phyloP scores from a whole-genome alignment of 2,113 vertebrate genomes.

The Macrotis lagotis region DNA sequence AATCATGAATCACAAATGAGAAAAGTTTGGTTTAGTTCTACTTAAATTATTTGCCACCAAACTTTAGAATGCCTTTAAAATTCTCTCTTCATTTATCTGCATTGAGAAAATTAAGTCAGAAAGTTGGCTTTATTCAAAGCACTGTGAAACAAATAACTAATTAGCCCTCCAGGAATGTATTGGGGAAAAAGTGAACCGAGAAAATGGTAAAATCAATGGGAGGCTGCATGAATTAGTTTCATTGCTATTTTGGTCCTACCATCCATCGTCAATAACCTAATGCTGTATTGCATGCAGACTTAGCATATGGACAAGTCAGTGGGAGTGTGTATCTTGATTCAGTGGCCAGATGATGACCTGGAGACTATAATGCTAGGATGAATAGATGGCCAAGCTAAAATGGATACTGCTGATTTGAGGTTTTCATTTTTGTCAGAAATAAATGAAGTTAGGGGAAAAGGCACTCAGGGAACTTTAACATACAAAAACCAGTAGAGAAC shows the following conservation, averaged over 20 bases:
- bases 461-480: background rate
- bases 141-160: constrained; percentile 67
- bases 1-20: constrained; percentile 9
- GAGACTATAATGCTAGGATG: background rate
- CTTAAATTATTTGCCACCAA: constrained; percentile 50
- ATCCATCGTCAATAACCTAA: accelerated
- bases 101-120: constrained; percentile 54
- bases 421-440: constrained; percentile 3
- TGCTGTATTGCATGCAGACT: background rate
- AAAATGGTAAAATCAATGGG: constrained; percentile 23
- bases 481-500: background rate
- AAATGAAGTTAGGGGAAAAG: background rate
- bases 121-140: constrained; percentile 61
- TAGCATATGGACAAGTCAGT: accelerated
- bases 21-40: constrained; percentile 54
- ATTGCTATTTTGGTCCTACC: background rate
- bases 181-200: background rate
- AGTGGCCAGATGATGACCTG: accelerated
- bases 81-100: constrained; percentile 3
- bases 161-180: constrained; percentile 63
- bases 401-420: background rate
- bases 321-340: background rate
- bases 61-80: constrained; percentile 57
- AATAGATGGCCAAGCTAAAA: background rate
- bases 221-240: background rate